Conservation (phyloP, 2,797 vertebrate species). For the Serranus cabrilla region DNA sequence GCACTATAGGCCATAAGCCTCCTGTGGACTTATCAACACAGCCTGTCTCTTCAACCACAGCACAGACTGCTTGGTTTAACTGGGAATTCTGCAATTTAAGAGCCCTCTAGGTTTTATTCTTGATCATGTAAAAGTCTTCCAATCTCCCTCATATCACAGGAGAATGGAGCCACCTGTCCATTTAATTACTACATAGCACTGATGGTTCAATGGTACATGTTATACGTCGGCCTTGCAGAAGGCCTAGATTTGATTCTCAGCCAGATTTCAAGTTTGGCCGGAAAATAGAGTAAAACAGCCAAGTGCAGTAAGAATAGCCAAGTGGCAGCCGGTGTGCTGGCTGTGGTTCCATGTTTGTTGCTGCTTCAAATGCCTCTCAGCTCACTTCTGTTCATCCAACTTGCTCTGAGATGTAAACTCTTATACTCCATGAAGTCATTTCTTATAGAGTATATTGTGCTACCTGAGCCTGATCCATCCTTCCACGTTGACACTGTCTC, state of each 20-base stretch:
- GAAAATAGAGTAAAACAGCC: conserved; percentile 42
- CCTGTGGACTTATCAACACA: conserved; percentile 38
- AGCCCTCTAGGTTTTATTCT: conserved; percentile 11
- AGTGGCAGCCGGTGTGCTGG: conserved; percentile 40
- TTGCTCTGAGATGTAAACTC: conserved; percentile 29
- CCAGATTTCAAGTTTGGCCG: conserved; percentile 54
- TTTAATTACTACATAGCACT: conserved; percentile 38
- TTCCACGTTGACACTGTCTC: not conserved
- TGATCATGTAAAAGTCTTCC: conserved; percentile 14
- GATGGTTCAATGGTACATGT: not conserved
- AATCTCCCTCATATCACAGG: conserved; percentile 21
- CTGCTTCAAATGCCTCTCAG: conserved; percentile 40
- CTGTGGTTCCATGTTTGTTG: conserved; percentile 41
- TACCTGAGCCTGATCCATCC: not conserved
- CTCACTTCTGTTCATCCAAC: conserved; percentile 30
- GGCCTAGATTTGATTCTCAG: conserved; percentile 35
- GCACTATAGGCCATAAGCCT: conserved; percentile 23
- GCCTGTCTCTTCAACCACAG: conserved; percentile 10
- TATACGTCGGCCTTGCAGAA: conserved; percentile 32
- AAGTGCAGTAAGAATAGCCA: conserved; percentile 47
- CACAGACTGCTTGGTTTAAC: not conserved
- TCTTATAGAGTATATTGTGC: not conserved
- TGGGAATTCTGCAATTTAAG: not conserved
- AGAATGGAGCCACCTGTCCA: conserved; percentile 38
- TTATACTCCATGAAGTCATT: not conserved